These are phyloP conservation scores for Enchytraeus crypticus DNA, from an alignment of 2,888 invertebrate genomes.

Conservation along the genomic window DNA sequence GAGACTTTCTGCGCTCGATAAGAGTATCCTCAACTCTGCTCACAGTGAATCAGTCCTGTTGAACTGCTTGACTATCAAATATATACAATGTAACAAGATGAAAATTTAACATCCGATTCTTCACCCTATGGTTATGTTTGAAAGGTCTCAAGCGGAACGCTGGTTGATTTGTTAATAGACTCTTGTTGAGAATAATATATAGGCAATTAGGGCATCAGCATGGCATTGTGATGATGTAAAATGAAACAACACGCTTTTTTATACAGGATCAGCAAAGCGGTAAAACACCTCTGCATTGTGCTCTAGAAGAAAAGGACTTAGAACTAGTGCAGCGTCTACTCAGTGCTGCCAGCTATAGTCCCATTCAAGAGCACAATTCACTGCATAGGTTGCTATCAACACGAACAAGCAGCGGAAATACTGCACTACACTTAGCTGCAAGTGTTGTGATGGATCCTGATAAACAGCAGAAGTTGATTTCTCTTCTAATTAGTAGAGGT, in stretches of 20 bases:
- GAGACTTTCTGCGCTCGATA: too few species aligned
- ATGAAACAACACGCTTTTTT: not conserved
- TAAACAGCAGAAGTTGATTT: slow-evolving; percentile 5
- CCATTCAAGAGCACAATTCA: not conserved
- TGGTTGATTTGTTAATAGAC: too few species aligned
- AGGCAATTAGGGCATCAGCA: too few species aligned
- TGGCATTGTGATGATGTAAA: too few species aligned
- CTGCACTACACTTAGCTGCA: slow-evolving; percentile 11
- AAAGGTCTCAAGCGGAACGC: too few species aligned
- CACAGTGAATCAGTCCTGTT: too few species aligned
- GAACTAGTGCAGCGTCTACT: not conserved
- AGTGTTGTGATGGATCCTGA: slow-evolving; percentile 3
- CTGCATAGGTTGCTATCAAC: slow-evolving; percentile 8
- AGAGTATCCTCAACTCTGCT: too few species aligned
- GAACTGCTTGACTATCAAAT: too few species aligned
- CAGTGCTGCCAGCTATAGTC: not conserved
- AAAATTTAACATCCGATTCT: too few species aligned
- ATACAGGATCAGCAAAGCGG: not conserved
- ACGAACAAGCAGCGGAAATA: slow-evolving; percentile 6
- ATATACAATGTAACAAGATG: too few species aligned
- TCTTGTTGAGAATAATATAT: too few species aligned
- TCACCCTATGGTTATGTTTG: too few species aligned
- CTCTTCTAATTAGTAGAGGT: slow-evolving; percentile 9
- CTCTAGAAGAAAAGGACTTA: not conserved
- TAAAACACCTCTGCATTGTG: not conserved